These are phyloP conservation scores for Rhyzopertha dominica DNA, from an alignment of 1,140 invertebrate genomes.

Conservation along the genomic window DNA sequence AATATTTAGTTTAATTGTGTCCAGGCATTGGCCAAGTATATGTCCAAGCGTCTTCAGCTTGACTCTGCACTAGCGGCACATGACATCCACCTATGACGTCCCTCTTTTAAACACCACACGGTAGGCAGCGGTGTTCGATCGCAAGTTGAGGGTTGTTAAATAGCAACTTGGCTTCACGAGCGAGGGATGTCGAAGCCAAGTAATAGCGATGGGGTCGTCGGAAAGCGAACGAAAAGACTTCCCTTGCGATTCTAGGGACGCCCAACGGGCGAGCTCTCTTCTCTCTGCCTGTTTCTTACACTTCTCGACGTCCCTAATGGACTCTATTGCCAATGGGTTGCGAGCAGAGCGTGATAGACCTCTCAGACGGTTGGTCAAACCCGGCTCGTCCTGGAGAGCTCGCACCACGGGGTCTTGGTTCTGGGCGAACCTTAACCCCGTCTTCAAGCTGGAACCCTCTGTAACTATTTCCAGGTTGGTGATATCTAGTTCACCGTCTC, in stretches of 20 bases:
- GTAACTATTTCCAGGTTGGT: conserved; percentile 15
- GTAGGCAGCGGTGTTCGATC: conserved; percentile 26
- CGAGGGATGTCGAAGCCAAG: conserved; percentile 13
- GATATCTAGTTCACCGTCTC: conserved; percentile 32
- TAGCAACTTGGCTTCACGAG: conserved; percentile 22
- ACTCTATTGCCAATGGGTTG: no score
- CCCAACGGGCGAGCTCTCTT: conserved; percentile 13
- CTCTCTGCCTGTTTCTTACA: conserved; percentile 6
- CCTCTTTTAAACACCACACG: conserved; percentile 16
- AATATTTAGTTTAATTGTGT: no score
- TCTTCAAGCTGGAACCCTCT: conserved; percentile 7
- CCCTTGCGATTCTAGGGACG: conserved; percentile 18
- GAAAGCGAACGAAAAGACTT: conserved; percentile 20
- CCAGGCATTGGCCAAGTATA: conserved; percentile 27
- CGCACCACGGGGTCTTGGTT: conserved; percentile 20
- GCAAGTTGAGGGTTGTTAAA: conserved; percentile 27
- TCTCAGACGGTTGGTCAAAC: conserved; percentile 16
- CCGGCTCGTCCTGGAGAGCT: conserved; percentile 17
- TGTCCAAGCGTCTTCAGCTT: conserved; percentile 30
- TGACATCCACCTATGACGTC: conserved; percentile 1
- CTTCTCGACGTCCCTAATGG: conserved; percentile 8
- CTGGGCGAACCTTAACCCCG: conserved; percentile 9
- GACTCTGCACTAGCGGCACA: no score
- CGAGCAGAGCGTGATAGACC: conserved; percentile 10
- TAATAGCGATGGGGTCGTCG: conserved; percentile 18